A percentile compares a stretch with the other conserved stretches of the same genome.
phyloP scores from a whole-genome alignment of 1,140 invertebrate species.

The Trichonephila clavata region DNA sequence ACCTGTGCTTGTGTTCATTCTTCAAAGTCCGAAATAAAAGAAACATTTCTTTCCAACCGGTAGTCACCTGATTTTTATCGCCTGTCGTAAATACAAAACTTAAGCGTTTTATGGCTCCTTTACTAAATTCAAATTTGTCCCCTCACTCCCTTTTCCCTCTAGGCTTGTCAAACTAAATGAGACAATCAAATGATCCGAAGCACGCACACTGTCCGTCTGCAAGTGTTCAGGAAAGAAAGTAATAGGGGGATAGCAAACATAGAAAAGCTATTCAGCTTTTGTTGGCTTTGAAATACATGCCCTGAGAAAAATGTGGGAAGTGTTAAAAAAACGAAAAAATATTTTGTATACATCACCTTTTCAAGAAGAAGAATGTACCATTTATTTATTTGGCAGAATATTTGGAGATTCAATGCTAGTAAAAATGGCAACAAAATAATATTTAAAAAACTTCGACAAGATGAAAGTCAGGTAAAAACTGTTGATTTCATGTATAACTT shows the following conservation, averaged over 20 bases:
- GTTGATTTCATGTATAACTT: too few species aligned
- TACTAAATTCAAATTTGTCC: constrained; percentile 38
- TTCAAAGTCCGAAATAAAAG: neutral
- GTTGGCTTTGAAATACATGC: neutral
- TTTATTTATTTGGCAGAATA: neutral
- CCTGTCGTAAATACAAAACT: constrained; percentile 36
- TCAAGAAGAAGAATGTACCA: neutral
- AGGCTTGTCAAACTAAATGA: constrained; percentile 13
- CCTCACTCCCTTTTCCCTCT: neutral
- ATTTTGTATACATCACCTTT: neutral
- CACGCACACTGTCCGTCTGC: neutral
- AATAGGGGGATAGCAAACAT: neutral
- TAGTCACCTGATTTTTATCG: constrained; percentile 39
- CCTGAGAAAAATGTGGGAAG: neutral
- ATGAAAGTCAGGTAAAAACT: too few species aligned
- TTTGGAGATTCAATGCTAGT: neutral
- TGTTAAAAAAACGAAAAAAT: neutral
- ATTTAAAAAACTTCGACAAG: neutral
- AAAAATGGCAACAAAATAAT: too few species aligned
- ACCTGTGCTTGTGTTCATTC: neutral
- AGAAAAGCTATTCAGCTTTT: neutral
- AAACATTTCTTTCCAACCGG: constrained; percentile 6
- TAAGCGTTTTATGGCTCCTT: constrained; percentile 36
- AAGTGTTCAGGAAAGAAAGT: neutral
- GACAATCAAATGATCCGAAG: constrained; percentile 3